phyloP scores from a whole-genome alignment of 2,888 invertebrate genomes.

The Dryocosmus kuriphilus region DNA sequence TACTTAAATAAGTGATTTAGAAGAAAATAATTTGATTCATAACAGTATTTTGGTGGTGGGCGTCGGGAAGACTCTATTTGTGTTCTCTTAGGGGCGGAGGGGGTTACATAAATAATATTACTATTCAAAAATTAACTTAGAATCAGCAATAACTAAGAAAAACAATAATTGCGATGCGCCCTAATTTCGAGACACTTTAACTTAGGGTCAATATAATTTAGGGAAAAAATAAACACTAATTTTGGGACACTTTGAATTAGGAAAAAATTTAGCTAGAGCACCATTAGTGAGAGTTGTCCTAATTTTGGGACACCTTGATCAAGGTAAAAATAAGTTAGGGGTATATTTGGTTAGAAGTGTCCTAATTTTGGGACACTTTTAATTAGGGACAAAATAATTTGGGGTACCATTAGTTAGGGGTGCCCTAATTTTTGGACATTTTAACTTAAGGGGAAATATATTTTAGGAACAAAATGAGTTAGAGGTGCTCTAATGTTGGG shows the following conservation, averaged over 20 bases:
- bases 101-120: too few relatives aligned
- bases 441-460: too few relatives aligned
- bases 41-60: background rate
- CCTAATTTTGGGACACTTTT: too few relatives aligned
- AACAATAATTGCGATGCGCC: too few relatives aligned
- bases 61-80: background rate
- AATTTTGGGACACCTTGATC: too few relatives aligned
- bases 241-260: background rate
- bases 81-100: background rate
- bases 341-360: background rate
- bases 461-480: too few relatives aligned
- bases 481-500: too few relatives aligned
- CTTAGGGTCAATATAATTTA: background rate
- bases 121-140: background rate
- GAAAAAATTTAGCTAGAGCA: too few relatives aligned
- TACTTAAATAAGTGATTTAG: background rate
- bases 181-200: background rate
- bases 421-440: background rate
- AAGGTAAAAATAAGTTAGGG: too few relatives aligned
- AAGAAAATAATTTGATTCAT: constrained; percentile 19
- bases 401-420: background rate
- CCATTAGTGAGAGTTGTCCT: too few relatives aligned
- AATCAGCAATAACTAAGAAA: too few relatives aligned
- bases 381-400: background rate
- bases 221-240: background rate